Conservation (phyloP, 1,140 invertebrate genomes). For the Coptotermes formosanus region DNA sequence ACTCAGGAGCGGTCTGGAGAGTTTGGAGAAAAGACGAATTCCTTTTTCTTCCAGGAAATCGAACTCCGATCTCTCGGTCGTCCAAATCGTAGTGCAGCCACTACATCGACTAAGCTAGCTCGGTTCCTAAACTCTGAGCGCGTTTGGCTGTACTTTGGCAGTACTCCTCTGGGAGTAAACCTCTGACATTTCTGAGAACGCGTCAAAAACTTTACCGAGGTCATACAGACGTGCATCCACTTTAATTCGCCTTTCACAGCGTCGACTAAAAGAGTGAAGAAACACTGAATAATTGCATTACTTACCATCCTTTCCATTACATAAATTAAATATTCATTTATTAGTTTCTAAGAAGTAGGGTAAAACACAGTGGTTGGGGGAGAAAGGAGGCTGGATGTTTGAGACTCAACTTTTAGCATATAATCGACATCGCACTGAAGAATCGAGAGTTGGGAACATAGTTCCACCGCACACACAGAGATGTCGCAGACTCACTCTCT, state of each 20-base stretch:
- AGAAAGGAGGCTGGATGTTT: not conserved
- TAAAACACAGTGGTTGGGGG: not conserved
- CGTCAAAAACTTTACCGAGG: not conserved
- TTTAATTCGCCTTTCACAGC: not conserved
- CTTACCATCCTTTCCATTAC: slow-evolving; percentile 1
- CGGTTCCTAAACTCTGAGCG: no score
- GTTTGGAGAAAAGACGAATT: no score
- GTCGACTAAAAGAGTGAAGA: not conserved
- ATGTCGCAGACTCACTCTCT: not conserved
- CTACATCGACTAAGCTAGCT: no score
- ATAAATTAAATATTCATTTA: slow-evolving; percentile 20
- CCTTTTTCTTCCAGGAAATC: no score
- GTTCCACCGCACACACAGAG: not conserved
- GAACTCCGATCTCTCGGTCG: no score
- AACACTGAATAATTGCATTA: slow-evolving; percentile 8
- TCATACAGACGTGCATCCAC: not conserved
- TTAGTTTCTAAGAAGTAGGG: slow-evolving; percentile 13
- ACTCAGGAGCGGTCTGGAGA: no score
- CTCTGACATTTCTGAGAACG: not conserved
- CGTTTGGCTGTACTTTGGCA: not conserved
- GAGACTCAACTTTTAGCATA: not conserved
- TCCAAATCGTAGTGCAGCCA: no score
- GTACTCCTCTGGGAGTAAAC: not conserved
- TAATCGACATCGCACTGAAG: not conserved
- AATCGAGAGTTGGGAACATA: not conserved